Conservation (phyloP, 92 coral and sea anemone species). For the Umimayanthus kanabou region DNA sequence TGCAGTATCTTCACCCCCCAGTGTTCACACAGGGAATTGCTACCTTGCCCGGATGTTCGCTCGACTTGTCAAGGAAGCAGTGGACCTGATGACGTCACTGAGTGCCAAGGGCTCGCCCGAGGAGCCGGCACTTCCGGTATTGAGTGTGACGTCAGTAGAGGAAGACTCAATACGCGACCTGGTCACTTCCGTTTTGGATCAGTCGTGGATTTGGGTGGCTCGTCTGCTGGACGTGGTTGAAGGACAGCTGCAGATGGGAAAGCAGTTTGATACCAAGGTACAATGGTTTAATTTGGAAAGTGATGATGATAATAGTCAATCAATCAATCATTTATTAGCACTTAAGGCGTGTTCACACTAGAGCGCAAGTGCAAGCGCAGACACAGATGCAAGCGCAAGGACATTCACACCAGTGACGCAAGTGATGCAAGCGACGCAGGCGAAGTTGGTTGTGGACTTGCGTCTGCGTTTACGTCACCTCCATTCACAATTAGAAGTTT, state of each 20-base stretch:
- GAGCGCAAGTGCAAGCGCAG: too few species aligned
- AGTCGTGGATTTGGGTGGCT: constrained; percentile 83
- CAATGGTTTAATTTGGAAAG: not conserved
- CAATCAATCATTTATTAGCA: too few species aligned
- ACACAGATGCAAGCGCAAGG: too few species aligned
- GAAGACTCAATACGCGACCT: constrained; percentile 54
- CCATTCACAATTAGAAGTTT: too few species aligned
- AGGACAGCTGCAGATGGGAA: constrained; percentile 79
- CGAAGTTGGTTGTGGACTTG: too few species aligned
- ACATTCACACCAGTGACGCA: too few species aligned
- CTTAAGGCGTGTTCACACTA: too few species aligned
- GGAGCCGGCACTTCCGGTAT: constrained; percentile 59
- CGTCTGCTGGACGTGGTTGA: constrained; percentile 82
- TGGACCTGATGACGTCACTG: constrained; percentile 64
- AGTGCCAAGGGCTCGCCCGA: constrained; percentile 31
- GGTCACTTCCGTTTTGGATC: constrained; percentile 60
- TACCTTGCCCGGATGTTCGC: constrained; percentile 90
- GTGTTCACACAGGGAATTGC: constrained; percentile 92
- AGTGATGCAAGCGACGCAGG: too few species aligned
- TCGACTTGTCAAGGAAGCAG: constrained; percentile 79
- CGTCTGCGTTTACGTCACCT: too few species aligned
- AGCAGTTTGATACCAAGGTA: constrained; percentile 88
- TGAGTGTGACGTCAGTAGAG: constrained; percentile 55
- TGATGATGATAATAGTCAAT: too few species aligned
- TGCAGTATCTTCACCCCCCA: constrained; percentile 75